These are phyloP conservation scores for Conus canariensis DNA, from an alignment of 2,888 invertebrate species.

Conservation along the genomic window DNA sequence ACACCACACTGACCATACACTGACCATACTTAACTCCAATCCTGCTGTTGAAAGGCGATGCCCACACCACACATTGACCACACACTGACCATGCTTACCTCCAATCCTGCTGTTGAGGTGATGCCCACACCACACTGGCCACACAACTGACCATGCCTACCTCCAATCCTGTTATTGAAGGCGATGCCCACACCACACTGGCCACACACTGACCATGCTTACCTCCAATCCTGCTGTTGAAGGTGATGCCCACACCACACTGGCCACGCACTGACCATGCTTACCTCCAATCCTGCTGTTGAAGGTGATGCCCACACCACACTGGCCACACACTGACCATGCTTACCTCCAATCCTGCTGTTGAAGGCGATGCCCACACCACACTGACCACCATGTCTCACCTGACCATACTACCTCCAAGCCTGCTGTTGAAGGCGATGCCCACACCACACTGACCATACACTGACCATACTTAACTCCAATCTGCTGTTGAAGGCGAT, in stretches of 20 bases:
- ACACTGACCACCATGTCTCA: too few species aligned
- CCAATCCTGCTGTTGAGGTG: too few species aligned
- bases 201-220: too few species aligned
- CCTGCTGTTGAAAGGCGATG: conserved; percentile 83
- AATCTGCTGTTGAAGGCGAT: too few species aligned
- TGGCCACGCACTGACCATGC: conserved; percentile 95
- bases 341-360: too few species aligned
- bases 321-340: too few species aligned
- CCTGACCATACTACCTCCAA: conserved; percentile 93
- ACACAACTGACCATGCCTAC: conserved; percentile 78
- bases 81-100: too few species aligned
- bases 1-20: too few species aligned
- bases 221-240: conserved; percentile 97
- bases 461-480: too few species aligned
- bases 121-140: too few species aligned
- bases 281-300: conserved; percentile 84
- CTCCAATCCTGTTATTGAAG: conserved; percentile 97
- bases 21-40: conserved; percentile 92
- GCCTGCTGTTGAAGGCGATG: conserved; percentile 83
- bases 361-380: too few species aligned
- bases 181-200: conserved; percentile 90
- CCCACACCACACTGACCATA: conserved; percentile 86
- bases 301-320: conserved; percentile 94
- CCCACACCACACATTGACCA: conserved; percentile 95
- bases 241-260: conserved; percentile 99